Evolutionary conservation across 2,797 vertebrate genomes (phyloP).

Genomic region (Melanotaenia maccullochi): DNA sequence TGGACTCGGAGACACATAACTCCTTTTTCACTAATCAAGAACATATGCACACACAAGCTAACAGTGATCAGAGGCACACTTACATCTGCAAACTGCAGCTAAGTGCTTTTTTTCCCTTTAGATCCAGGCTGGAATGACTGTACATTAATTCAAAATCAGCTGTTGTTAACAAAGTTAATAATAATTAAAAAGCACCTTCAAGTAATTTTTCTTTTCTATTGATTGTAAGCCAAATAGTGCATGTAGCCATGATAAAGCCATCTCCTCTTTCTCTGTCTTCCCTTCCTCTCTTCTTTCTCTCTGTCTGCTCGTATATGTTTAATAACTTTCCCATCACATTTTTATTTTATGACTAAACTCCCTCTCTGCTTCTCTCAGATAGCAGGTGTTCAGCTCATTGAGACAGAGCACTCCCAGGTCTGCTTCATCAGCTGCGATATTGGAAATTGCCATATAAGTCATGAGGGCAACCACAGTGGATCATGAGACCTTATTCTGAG

Average conservation of each 20-base stretch:
- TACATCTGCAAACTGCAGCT: conserved; percentile 12
- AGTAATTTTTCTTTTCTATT: conserved; percentile 20
- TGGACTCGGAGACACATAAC: conserved; percentile 34
- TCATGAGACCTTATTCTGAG: conserved; percentile 35
- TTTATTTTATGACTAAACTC: conserved; percentile 4
- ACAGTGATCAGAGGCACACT: conserved; percentile 25
- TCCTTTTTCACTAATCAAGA: conserved; percentile 30
- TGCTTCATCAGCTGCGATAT: conserved; percentile 40
- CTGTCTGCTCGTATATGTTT: neutral
- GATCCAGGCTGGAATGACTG: neutral
- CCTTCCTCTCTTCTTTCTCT: neutral
- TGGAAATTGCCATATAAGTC: conserved; percentile 51
- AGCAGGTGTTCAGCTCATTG: conserved; percentile 75
- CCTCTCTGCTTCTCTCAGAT: conserved; percentile 47
- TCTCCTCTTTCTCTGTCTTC: neutral
- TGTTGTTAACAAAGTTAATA: too few relatives aligned
- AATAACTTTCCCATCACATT: conserved; percentile 52
- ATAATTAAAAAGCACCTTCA: neutral
- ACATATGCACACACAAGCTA: conserved; percentile 24
- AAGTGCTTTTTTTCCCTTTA: neutral
- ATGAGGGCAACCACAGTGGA: conserved; percentile 38
- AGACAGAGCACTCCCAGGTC: conserved; percentile 15
- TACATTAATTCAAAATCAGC: neutral
- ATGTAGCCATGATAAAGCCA: neutral
- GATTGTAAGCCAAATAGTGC: conserved; percentile 22